Base-by-base conservation (phyloP, 2,113 vertebrate species). In the Oophaga pumilio region DNA sequence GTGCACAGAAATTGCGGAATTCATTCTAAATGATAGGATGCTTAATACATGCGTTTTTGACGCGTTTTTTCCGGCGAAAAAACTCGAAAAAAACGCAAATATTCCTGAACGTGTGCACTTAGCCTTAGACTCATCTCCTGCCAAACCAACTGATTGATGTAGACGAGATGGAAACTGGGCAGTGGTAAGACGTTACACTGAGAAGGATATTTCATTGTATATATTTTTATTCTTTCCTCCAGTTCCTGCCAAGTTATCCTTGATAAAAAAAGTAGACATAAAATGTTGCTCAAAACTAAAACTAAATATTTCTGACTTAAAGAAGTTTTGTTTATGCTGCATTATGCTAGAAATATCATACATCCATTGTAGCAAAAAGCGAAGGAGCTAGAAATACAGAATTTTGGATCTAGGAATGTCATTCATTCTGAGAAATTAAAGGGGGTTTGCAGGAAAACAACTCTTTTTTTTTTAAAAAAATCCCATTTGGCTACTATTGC, bases 171-270 rank as follows among this genome's bases (percentile, higher is more conserved):
- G 71, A 74, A 73, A 74, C 71, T 18, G 71, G 17, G 33, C 33
- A 33, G 13, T 13, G 15, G 26, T 33, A 9, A 71, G 13, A 33
- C 13, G 13, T 71, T 71, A 28, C 26, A 71, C 69, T 20, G 15
- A 33, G 69, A 2, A 73, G 5, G 18, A 74, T 74, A 74, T 49
- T 74, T 74, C 43, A 49, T 50, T 74, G 71, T 74, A 22, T 73
- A 49, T 74, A 50, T 74, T 74, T 33, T 33, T 22, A 50, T 74
- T 22, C 18, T 50, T 50, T 50, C 43, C 18, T 22, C 1, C 71
- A 74, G 71, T 50, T 74, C 71, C 71, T 50, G 71, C 71, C 71
- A 74, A 74, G 43, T 74, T 73, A 20, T 8, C 11, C 43, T 74
- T 74, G 71, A 20, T 22, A 50, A 50, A 64, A 10, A 64, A 50